Evolutionary conservation across 2,113 vertebrate species (phyloP), one percentile per base, ranked within the genome.

Genomic region (Prunella himalayana): DNA sequence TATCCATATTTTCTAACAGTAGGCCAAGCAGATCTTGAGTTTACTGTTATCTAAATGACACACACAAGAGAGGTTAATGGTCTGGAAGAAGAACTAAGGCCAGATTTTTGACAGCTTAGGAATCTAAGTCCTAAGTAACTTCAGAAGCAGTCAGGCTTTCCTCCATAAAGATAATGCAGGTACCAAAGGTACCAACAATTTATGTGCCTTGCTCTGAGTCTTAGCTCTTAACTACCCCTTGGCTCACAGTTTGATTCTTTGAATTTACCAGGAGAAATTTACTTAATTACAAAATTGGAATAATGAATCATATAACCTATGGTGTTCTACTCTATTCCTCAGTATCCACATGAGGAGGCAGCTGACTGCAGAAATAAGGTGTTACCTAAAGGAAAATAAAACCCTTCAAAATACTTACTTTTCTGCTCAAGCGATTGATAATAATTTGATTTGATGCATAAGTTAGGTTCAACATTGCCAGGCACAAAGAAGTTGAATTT

Each of bases 1-100:
- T 99, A 99, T 31, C 99, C 99, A 6, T 98, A 98, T 96, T 99
- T 99, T 91, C 98, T 99, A 95, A 99, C 98, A 15, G 98, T 98
- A 60, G 99, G 98, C 97, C 97, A 98, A 87, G 98, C 99, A 57
- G 98, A 98, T 56, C 99, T 98, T 1, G 98, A 98, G 95, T 99
- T 99, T 65, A 99, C 97, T 37, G 97, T 98, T 71, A 99, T 96
- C 99, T 99, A 86, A 84, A 93, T 82, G 23, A 94, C 6, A 79
- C 31, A 88, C 0, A 63, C 31, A 75, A 63, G 30, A 71, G n/a
- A 68, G 31, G 25, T 89, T 77, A 79, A 60, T 60, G 18, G 39
- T 41, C 39, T 68, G 30, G 15, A 7, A 73, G 27, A 56, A 91
- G 1, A 79, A 53, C 44, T n/a, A 56, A 64, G 17, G 41, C 5